Evolutionary conservation across 1,140 invertebrate species (phyloP).

Genomic region (Grapholita molesta): DNA sequence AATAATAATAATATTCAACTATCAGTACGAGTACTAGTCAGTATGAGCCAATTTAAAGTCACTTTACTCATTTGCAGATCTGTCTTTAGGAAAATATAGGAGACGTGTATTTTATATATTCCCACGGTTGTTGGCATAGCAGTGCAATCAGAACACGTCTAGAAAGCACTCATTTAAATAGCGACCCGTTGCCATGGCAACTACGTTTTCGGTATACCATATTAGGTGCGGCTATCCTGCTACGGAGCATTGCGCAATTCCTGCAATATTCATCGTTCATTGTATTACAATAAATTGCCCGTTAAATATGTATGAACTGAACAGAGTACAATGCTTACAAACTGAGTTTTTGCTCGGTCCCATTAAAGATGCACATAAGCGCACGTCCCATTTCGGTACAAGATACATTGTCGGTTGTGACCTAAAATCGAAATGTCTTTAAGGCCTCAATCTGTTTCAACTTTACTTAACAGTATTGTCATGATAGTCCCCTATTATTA

Average conservation of each 20-base stretch:
- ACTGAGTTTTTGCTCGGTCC: constrained; percentile 55
- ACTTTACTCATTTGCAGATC: neutral
- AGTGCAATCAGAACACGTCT: neutral
- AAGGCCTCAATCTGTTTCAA: too few species aligned
- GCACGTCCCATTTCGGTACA: constrained; percentile 35
- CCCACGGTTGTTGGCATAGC: neutral
- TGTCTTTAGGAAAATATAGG: neutral
- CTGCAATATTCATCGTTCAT: constrained; percentile 53
- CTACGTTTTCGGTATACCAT: constrained; percentile 16
- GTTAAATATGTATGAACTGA: constrained; percentile 63
- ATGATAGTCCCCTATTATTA: too few species aligned
- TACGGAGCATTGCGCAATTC: constrained; percentile 43
- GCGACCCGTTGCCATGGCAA: neutral
- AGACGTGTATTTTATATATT: neutral
- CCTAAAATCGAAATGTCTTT: neutral
- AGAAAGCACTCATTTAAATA: constrained; percentile 4
- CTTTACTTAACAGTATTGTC: too few species aligned
- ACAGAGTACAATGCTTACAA: constrained; percentile 48
- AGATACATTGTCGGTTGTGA: neutral
- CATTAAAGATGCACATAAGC: constrained; percentile 62
- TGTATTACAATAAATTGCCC: constrained; percentile 60
- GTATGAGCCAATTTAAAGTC: too few species aligned
- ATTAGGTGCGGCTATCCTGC: neutral
- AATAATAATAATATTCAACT: too few species aligned
- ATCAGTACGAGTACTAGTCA: too few species aligned